phyloP scores from a whole-genome alignment of 2,888 invertebrate genomes.

The Apomyelois bistriatella region DNA sequence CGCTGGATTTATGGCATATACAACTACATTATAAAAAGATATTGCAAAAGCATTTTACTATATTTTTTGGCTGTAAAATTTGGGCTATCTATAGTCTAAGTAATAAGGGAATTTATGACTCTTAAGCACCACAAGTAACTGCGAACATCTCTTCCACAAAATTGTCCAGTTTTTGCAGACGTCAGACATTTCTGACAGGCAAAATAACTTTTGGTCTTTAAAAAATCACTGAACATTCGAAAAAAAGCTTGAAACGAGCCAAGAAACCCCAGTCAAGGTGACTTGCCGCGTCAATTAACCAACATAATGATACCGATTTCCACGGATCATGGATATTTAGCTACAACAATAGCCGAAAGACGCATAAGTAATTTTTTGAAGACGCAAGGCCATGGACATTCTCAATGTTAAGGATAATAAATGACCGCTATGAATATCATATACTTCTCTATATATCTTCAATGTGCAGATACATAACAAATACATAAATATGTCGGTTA shows the following conservation, averaged over 20 bases:
- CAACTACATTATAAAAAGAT: no score
- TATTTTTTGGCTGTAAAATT: no score
- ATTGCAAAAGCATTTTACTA: no score
- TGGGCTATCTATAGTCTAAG: no score
- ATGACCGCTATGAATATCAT: background rate
- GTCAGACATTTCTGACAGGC: background rate
- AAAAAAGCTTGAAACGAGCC: constrained; percentile 27
- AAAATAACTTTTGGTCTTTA: background rate
- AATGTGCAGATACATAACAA: no score
- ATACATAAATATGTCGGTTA: no score
- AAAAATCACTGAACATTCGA: background rate
- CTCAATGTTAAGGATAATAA: constrained; percentile 18
- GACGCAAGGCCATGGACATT: constrained; percentile 44
- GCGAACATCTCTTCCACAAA: no score
- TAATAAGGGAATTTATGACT: no score
- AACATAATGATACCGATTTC: constrained; percentile 56
- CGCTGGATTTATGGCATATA: no score
- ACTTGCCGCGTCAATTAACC: constrained; percentile 47
- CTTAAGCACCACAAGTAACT: no score
- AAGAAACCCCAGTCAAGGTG: constrained; percentile 52
- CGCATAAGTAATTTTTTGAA: constrained; percentile 46
- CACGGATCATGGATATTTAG: constrained; percentile 61
- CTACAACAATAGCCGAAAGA: constrained; percentile 39
- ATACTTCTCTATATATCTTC: no score
- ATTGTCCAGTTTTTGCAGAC: no score